Evolutionary conservation across 1,140 invertebrate genomes (phyloP).

Genomic region (Cydia splendana): DNA sequence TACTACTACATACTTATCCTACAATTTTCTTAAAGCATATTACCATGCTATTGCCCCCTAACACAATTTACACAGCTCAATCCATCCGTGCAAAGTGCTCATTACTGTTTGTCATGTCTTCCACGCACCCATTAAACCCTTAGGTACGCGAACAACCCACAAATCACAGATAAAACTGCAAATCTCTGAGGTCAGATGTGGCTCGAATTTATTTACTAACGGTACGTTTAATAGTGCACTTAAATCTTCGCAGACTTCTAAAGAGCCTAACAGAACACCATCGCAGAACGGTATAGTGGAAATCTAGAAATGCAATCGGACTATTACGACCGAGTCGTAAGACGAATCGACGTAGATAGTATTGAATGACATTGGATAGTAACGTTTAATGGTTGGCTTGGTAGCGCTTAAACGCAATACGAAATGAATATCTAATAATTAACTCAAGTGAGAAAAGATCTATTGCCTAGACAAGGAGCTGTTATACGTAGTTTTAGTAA

Average conservation of each 20-base stretch:
- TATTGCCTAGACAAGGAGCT: no score
- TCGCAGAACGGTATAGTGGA: conserved; percentile 30
- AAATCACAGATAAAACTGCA: conserved; percentile 16
- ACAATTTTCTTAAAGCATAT: neutral
- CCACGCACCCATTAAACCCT: conserved; percentile 1
- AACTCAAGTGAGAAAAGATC: neutral
- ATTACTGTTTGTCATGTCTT: neutral
- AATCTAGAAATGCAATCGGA: conserved; percentile 42
- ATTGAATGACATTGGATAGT: conserved; percentile 6
- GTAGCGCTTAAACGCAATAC: neutral
- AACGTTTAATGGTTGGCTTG: conserved; percentile 24
- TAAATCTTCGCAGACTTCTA: conserved; percentile 17
- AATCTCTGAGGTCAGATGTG: conserved; percentile 3
- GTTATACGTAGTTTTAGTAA: no score
- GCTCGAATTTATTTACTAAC: conserved; percentile 28
- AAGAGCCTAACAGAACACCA: conserved; percentile 34
- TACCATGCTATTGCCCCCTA: neutral
- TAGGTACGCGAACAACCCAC: neutral
- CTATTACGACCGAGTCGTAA: conserved; percentile 26
- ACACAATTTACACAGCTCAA: neutral
- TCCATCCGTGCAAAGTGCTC: neutral
- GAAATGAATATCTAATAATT: neutral
- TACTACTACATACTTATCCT: neutral
- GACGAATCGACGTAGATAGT: conserved; percentile 35
- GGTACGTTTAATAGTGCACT: conserved; percentile 24